phyloP scores from a whole-genome alignment of 1,140 invertebrate genomes.

The Lasioglossum albipes region DNA sequence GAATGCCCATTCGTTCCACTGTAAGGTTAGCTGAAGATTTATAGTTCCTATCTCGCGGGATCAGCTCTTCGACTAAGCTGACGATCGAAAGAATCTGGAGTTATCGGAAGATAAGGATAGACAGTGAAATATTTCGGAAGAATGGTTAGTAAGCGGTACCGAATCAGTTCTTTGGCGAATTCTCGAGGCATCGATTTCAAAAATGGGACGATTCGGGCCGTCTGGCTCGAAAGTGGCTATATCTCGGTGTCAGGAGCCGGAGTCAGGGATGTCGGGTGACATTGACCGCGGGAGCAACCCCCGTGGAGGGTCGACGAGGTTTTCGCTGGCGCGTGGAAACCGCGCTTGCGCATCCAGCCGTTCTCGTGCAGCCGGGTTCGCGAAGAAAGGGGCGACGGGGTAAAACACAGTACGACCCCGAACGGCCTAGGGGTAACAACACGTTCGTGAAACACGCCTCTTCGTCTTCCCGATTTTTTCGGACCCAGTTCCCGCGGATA shows the following conservation, averaged over 20 bases:
- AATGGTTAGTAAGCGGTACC: not conserved
- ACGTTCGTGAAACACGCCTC: constrained; percentile 24
- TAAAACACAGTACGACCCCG: constrained; percentile 73
- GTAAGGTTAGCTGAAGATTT: too few species aligned
- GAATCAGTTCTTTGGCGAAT: not conserved
- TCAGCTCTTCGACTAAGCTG: too few species aligned
- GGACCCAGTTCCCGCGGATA: constrained; percentile 45
- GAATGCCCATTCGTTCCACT: too few species aligned
- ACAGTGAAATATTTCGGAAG: too few species aligned
- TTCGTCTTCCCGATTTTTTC: not conserved
- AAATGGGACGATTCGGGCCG: constrained; percentile 52
- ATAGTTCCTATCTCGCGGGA: too few species aligned
- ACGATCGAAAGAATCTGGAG: too few species aligned
- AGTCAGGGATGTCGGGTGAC: constrained; percentile 74
- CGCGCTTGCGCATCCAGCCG: constrained; percentile 65
- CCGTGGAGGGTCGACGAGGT: constrained; percentile 60
- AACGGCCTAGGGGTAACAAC: constrained; percentile 70
- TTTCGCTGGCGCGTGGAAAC: constrained; percentile 68
- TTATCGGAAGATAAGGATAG: too few species aligned
- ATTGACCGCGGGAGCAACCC: constrained; percentile 74
- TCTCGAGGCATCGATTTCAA: constrained; percentile 5
- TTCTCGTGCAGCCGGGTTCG: constrained; percentile 61
- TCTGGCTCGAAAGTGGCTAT: constrained; percentile 56
- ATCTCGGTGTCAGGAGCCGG: constrained; percentile 66
- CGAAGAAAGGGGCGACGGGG: constrained; percentile 64